Evolutionary conservation across 2,888 invertebrate genomes (phyloP).

Genomic region (Maniola hyperantus): DNA sequence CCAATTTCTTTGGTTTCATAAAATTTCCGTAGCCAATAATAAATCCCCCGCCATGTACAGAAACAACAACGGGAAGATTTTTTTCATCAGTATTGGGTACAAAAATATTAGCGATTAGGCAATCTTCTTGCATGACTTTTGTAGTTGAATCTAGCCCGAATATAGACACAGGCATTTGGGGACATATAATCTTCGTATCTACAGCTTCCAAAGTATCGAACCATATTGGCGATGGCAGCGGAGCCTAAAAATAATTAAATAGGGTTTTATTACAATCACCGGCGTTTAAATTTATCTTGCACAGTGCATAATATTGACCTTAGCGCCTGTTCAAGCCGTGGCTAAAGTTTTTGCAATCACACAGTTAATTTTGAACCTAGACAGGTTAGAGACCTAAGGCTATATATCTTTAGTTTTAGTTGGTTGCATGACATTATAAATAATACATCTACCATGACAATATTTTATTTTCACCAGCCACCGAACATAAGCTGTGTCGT

Average conservation of each 20-base stretch:
- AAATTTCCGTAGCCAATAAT: conserved; percentile 55
- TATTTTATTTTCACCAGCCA: not conserved
- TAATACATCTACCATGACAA: not conserved
- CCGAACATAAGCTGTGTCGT: too few relatives aligned
- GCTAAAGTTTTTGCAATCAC: too few relatives aligned
- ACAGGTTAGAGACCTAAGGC: too few relatives aligned
- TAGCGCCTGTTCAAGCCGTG: too few relatives aligned
- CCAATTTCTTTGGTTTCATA: conserved; percentile 48
- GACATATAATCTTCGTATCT: conserved; percentile 47
- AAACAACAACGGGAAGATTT: conserved; percentile 59
- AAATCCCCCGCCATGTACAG: conserved; percentile 69
- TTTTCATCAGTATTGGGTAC: conserved; percentile 44
- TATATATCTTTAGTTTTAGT: not conserved
- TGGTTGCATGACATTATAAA: not conserved
- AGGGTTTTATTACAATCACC: too few relatives aligned
- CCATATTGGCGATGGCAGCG: conserved; percentile 53
- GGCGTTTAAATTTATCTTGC: too few relatives aligned
- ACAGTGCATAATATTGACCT: too few relatives aligned
- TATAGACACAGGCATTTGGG: conserved; percentile 40
- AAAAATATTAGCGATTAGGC: conserved; percentile 47
- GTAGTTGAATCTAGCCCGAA: not conserved
- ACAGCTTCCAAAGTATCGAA: conserved; percentile 48
- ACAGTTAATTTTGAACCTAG: too few relatives aligned
- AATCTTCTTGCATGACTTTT: conserved; percentile 43
- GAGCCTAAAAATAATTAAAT: not conserved